A percentile compares a stretch with the other conserved stretches of the same genome.
Conservation (phyloP, 23 tunicate genomes). For the Ciona savignyi region DNA sequence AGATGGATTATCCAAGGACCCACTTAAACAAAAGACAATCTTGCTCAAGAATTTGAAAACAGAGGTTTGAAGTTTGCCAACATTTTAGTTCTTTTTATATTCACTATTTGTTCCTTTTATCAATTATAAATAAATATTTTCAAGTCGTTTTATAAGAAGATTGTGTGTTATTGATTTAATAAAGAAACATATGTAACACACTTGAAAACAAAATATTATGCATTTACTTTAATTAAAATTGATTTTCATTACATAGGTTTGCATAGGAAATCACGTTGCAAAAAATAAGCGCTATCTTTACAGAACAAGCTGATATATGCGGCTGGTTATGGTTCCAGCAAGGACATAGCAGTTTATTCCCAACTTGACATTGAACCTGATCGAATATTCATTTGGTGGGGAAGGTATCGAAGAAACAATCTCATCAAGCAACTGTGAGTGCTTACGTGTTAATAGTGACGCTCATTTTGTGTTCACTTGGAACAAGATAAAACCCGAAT, state of each 20-base stretch:
- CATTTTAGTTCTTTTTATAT: background rate
- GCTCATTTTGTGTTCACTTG: too few species aligned
- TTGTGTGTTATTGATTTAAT: too few species aligned
- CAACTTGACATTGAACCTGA: constrained; percentile 42
- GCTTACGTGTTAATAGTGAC: background rate
- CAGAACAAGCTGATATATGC: constrained; percentile 64
- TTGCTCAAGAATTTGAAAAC: constrained; percentile 50
- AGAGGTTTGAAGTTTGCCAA: constrained; percentile 26
- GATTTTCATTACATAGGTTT: too few species aligned
- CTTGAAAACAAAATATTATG: too few species aligned
- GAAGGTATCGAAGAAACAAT: constrained; percentile 73
- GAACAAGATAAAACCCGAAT: too few species aligned
- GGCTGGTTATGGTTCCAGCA: constrained; percentile 90
- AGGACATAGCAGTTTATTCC: constrained; percentile 82
- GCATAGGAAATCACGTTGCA: too few species aligned
- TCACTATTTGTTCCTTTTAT: background rate
- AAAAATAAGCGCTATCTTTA: too few species aligned
- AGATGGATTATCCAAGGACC: constrained; percentile 79
- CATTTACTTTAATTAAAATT: too few species aligned
- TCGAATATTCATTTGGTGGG: constrained; percentile 69
- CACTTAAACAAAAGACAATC: constrained; percentile 62
- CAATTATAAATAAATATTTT: too few species aligned
- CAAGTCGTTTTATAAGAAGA: too few species aligned
- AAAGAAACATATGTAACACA: too few species aligned
- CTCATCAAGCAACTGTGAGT: constrained; percentile 67